Conservation (phyloP, 2,113 vertebrate genomes). For the Lethenteron reissneri region DNA sequence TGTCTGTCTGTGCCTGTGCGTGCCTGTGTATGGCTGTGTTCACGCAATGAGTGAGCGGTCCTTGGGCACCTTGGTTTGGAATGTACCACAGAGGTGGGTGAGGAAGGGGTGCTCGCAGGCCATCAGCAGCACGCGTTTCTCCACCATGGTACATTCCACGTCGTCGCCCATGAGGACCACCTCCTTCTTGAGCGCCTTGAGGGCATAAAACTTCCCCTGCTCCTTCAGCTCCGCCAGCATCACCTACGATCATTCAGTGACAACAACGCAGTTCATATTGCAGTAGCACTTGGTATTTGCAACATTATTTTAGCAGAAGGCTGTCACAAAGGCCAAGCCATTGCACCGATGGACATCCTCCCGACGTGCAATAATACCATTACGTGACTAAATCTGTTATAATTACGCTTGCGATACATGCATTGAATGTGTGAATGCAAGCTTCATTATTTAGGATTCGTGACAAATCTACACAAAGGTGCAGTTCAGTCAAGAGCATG, state of each 20-base stretch:
- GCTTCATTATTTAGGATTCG: too few relatives aligned
- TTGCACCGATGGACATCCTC: too few relatives aligned
- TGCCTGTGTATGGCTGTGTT: not conserved
- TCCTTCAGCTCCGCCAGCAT: slow-evolving; percentile 76
- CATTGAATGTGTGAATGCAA: too few relatives aligned
- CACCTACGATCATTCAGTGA: slow-evolving; percentile 28
- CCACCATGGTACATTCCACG: slow-evolving; percentile 92
- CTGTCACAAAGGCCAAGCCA: too few relatives aligned
- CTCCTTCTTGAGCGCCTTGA: slow-evolving; percentile 89
- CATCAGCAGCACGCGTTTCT: slow-evolving; percentile 74
- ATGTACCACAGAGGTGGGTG: slow-evolving; percentile 72
- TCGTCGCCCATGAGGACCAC: slow-evolving; percentile 93
- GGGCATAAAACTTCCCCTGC: slow-evolving; percentile 54
- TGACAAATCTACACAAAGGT: too few relatives aligned
- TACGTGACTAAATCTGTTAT: too few relatives aligned
- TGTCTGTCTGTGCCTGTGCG: not conserved
- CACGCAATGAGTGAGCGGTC: not conserved
- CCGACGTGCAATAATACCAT: too few relatives aligned
- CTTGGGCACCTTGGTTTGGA: slow-evolving; percentile 63
- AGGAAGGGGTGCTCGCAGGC: slow-evolving; percentile 92
- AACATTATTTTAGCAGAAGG: too few relatives aligned
- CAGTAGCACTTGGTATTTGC: too few relatives aligned
- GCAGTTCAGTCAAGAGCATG: too few relatives aligned
- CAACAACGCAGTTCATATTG: too few relatives aligned
- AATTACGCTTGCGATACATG: too few relatives aligned